Evolutionary conservation across 2,888 invertebrate genomes (phyloP), one percentile per base, ranked within the genome.

Genomic region (Gymnosoma rotundatum): DNA sequence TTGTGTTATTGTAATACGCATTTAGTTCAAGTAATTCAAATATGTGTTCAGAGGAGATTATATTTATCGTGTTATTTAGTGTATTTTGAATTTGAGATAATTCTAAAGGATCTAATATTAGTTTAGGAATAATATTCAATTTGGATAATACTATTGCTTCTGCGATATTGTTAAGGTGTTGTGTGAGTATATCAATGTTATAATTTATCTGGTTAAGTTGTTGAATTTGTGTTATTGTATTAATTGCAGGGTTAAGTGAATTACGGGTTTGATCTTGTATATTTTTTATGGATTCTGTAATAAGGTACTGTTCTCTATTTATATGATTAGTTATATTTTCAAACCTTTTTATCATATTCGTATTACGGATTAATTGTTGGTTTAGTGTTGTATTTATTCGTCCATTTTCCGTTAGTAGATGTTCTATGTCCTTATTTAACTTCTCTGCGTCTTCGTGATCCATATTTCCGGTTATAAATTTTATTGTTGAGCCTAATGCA

Each of bases 311-410:
- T 60, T 85, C 79, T 52, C 20, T 64, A 42, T 85, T 85, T 36
- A 86, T 87, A 32, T 84, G 81, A 14, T 78, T 73, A 10, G 86
- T 86, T 48, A 86, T 78, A 58, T 86, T 81, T 66, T 84, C 56
- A 36, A 86, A 83, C 25, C 82, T 58, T n/a, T 82, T 36, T 6
- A 86, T 60, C 78, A 86, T 86, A 25, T 25, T 25, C 25, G 25
- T 25, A 25, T 25, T 25, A 25, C 1, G 25, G 25, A 25, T 25
- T 25, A 25, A 25, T 25, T 25, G 45, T 70, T 58, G 14, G 72
- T 83, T 32, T 85, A 83, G 79, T 63, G 25, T 25, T 18, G 42
- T 63, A 42, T 75, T 63, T 20, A 83, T 67, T 16, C 18, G 48
- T 70, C 63, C 56, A 56, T 78, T 70, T 67, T 60, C 25, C 16